These are phyloP conservation scores for Leptinotarsa defecta DNA, from an alignment of 1,140 invertebrate genomes.

Conservation along the genomic window DNA sequence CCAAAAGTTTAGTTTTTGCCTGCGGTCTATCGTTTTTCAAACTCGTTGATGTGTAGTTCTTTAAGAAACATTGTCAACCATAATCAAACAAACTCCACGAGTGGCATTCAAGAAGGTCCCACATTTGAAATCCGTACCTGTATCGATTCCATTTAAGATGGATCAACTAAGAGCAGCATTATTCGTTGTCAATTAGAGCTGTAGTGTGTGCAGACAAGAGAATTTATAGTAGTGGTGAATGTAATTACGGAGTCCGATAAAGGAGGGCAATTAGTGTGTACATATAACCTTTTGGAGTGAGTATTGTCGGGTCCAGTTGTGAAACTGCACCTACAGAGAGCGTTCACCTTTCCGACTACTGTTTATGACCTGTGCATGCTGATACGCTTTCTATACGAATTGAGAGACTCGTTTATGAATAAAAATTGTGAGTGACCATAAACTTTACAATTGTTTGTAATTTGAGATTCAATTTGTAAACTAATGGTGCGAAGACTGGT, in stretches of 20 bases:
- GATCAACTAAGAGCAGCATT: not conserved
- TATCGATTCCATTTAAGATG: too few relatives aligned
- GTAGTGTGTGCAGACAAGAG: not conserved
- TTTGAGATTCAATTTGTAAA: too few relatives aligned
- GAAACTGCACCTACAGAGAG: slow-evolving; percentile 1
- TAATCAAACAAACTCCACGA: not conserved
- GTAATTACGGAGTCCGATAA: slow-evolving; percentile 5
- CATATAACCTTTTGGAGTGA: not conserved
- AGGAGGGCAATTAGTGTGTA: not conserved
- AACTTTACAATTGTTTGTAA: too few relatives aligned
- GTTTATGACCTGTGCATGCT: not conserved
- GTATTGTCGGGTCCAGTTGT: slow-evolving; percentile 1
- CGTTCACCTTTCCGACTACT: not conserved
- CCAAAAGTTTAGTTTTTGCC: too few relatives aligned
- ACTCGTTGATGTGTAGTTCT: too few relatives aligned
- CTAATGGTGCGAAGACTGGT: too few relatives aligned
- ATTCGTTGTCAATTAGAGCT: not conserved
- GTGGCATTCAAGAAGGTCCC: not conserved
- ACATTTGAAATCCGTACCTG: too few relatives aligned
- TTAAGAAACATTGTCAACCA: too few relatives aligned
- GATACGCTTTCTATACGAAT: not conserved
- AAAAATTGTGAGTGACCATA: too few relatives aligned
- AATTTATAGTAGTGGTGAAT: slow-evolving; percentile 6
- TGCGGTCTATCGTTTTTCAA: too few relatives aligned
- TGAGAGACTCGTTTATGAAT: not conserved